Evolutionary conservation across 1,140 invertebrate species (phyloP).

Genomic region (Danaus melanippus): DNA sequence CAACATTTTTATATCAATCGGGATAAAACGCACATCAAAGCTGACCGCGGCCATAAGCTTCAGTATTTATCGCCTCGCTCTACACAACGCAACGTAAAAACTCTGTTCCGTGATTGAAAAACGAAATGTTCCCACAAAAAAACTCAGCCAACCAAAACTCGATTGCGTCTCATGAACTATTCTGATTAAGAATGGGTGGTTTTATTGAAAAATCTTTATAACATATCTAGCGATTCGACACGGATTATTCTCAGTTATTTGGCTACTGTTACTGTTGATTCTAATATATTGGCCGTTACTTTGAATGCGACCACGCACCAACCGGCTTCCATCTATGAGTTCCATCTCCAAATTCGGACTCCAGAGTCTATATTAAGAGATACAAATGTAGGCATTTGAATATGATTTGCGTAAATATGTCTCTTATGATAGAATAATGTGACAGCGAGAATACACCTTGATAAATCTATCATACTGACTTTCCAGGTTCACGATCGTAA

Average conservation of each 20-base stretch:
- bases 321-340: conserved; percentile 5
- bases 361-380: conserved; percentile 35
- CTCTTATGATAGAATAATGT: conserved; percentile 24
- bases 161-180: conserved; percentile 32
- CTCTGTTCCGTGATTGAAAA: conserved; percentile 56
- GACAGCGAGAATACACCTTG: conserved; percentile 11
- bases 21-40: conserved; percentile 54
- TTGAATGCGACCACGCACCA: conserved; percentile 13
- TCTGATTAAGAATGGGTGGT: conserved; percentile 39
- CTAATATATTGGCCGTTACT: conserved; percentile 51
- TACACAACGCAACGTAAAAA: conserved; percentile 42
- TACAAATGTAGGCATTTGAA: conserved; percentile 37
- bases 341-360: conserved; percentile 18
- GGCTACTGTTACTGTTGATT: conserved; percentile 59
- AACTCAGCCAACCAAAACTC: conserved; percentile 19
- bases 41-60: conserved; percentile 55
- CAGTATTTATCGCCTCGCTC: conserved; percentile 54
- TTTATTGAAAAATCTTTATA: conserved; percentile 54
- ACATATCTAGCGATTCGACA: conserved; percentile 45
- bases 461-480: conserved; percentile 11
- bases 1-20: conserved; percentile 39
- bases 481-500: conserved; percentile 1
- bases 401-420: conserved; percentile 50
- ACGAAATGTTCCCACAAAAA: conserved; percentile 54
- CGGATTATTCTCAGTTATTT: conserved; percentile 54